Evolutionary conservation across 1,140 invertebrate genomes (phyloP).

Genomic region (Anagrus nilaparvatae): DNA sequence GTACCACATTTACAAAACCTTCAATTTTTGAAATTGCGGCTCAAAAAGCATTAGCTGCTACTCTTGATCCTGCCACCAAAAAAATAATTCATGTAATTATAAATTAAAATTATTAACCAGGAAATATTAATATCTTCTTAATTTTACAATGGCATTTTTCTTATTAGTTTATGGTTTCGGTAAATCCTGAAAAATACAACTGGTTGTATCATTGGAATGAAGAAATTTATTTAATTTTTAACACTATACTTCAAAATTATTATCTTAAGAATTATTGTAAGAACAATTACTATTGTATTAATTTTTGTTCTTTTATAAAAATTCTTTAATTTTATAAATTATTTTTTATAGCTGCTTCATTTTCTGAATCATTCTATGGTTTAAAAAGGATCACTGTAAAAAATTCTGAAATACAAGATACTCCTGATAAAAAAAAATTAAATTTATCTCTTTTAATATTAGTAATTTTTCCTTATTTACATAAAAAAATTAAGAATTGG

Average conservation of each 20-base stretch:
- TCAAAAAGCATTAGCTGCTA: conserved; percentile 58
- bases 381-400: conserved; percentile 47
- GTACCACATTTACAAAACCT: conserved; percentile 51
- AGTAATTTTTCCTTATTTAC: conserved; percentile 43
- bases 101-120: conserved; percentile 9
- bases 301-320: conserved; percentile 6
- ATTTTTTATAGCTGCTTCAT: conserved; percentile 50
- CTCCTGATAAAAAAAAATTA: conserved; percentile 27
- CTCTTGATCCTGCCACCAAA: conserved; percentile 57
- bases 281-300: conserved; percentile 14
- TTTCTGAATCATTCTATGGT: conserved; percentile 67
- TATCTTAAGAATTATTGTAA: conserved; percentile 59
- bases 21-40: conserved; percentile 70
- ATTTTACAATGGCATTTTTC: conserved; percentile 4
- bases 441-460: conserved; percentile 39
- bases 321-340: conserved; percentile 9
- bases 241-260: conserved; percentile 53
- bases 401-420: conserved; percentile 18
- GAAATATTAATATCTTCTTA: not conserved
- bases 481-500: conserved; percentile 38
- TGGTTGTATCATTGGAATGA: conserved; percentile 51
- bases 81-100: conserved; percentile 43
- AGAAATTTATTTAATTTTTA: conserved; percentile 53
- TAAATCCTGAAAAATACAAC: conserved; percentile 48
- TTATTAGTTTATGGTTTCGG: conserved; percentile 49